Percentiles rank a stretch among this genome's conserved stretches.
These are phyloP conservation scores for Ceratina japonica DNA, from an alignment of 1,140 invertebrate species.

Conservation along the genomic window DNA sequence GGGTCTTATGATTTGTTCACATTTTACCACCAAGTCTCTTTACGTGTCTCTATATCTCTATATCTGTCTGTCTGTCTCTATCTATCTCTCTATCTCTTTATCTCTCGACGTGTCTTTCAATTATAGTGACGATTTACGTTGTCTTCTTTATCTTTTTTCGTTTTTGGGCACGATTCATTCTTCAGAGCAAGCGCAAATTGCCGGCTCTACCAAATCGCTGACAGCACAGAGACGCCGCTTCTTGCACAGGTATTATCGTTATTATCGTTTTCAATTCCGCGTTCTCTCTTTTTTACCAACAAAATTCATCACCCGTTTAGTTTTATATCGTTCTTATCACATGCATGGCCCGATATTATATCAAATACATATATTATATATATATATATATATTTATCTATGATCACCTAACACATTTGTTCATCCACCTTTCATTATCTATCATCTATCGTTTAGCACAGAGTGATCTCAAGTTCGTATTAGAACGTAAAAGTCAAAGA, in stretches of 20 bases:
- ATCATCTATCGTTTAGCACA: no score
- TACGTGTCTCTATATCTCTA: conserved; percentile 30
- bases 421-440: no score
- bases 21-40: no score
- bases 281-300: conserved; percentile 27
- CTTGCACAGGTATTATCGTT: conserved; percentile 79
- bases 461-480: no score
- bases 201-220: conserved; percentile 78
- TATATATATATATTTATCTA: not conserved
- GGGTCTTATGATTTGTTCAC: no score
- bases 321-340: conserved; percentile 48
- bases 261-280: conserved; percentile 68
- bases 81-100: conserved; percentile 48
- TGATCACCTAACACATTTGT: no score
- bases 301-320: conserved; percentile 55
- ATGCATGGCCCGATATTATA: conserved; percentile 52
- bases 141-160: conserved; percentile 75
- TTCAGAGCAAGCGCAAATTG: conserved; percentile 79
- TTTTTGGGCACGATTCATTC: conserved; percentile 75
- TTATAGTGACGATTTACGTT: conserved; percentile 75
- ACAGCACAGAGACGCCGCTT: conserved; percentile 79
- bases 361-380: conserved; percentile 20
- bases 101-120: conserved; percentile 52
- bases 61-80: conserved; percentile 33
- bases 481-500: no score